These are phyloP conservation scores for Megaptera novaeangliae DNA, from an alignment of 2,113 vertebrate genomes.

Conservation along the genomic window DNA sequence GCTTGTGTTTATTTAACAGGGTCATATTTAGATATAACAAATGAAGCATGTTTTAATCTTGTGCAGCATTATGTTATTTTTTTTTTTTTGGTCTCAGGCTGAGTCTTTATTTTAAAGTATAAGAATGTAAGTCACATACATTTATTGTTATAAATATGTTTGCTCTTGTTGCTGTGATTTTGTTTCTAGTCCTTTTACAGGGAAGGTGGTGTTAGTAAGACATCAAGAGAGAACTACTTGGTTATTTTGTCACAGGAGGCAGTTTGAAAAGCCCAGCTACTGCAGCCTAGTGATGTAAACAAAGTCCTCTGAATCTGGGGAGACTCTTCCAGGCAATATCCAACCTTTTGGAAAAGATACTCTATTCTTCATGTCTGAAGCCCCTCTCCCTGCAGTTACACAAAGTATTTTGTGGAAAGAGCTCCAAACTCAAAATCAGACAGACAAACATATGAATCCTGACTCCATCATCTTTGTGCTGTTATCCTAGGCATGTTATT, in stretches of 20 bases:
- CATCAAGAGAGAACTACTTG: not conserved
- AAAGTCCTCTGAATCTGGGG: not conserved
- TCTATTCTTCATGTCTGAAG: not conserved
- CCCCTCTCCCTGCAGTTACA: not conserved
- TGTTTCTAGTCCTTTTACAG: not conserved
- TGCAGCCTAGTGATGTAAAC: not conserved
- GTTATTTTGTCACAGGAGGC: not conserved
- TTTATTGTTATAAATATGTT: not conserved
- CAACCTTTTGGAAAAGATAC: not conserved
- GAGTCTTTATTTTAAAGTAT: slow-evolving; percentile 15
- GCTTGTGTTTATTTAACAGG: not conserved
- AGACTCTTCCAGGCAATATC: not conserved
- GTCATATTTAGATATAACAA: not conserved
- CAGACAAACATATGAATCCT: not conserved
- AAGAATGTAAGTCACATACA: not conserved
- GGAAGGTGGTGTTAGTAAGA: not conserved
- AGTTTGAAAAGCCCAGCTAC: not conserved
- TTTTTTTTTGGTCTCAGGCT: not conserved
- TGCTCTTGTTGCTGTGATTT: not conserved
- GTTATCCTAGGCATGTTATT: not conserved
- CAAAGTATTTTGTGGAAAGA: slow-evolving; percentile 10
- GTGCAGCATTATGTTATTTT: not conserved
- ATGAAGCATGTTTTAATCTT: not conserved
- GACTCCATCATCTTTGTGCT: not conserved
- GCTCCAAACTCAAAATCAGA: not conserved